Conservation (phyloP, 2,888 invertebrate genomes). For the Anaspis maculata region DNA sequence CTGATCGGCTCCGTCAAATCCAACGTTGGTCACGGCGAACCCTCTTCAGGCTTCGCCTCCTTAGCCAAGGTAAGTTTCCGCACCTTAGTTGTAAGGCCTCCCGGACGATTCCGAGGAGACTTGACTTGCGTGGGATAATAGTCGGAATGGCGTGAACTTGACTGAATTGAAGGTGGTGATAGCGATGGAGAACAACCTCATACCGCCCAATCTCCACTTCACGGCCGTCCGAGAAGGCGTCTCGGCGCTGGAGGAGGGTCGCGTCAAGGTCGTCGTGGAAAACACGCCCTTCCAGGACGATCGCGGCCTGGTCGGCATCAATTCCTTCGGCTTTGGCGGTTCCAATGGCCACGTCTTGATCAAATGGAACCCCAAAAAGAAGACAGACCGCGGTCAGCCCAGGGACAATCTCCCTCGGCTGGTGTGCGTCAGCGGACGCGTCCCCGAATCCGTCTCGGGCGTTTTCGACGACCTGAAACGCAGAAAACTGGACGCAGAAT, state of each 20-base stretch:
- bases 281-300: constrained; percentile 42
- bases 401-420: constrained; percentile 60
- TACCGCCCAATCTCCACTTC: constrained; percentile 67
- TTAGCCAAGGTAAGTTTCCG: constrained; percentile 44
- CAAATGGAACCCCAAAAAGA: constrained; percentile 50
- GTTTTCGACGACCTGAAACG: constrained; percentile 55
- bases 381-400: constrained; percentile 54
- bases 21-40: constrained; percentile 87
- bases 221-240: constrained; percentile 47
- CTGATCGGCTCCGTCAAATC: constrained; percentile 86
- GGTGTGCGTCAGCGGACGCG: constrained; percentile 67
- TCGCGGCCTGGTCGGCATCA: constrained; percentile 41
- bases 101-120: background rate
- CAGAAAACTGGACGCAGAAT: constrained; percentile 54
- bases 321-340: constrained; percentile 90
- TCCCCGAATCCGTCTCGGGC: constrained; percentile 59
- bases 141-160: background rate
- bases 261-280: constrained; percentile 45
- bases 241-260: constrained; percentile 44
- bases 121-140: too few species aligned
- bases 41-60: constrained; percentile 73
- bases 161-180: constrained; percentile 49
- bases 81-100: background rate
- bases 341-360: constrained; percentile 67
- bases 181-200: constrained; percentile 55